Evolutionary conservation across 2,888 invertebrate species (phyloP), one percentile per base, ranked within the genome.

Genomic region (Parnassius mnemosyne): DNA sequence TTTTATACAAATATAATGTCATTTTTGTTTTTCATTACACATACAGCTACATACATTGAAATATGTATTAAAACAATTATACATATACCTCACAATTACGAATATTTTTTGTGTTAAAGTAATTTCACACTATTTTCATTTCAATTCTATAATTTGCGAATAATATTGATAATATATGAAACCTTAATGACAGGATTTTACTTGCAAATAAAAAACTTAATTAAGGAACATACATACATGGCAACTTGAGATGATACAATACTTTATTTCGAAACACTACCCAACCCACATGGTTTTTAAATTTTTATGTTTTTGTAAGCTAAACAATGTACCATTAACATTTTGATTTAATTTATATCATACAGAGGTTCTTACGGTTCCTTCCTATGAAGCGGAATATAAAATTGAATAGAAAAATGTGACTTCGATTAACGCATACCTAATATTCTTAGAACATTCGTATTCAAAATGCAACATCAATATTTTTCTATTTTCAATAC

Each of bases 1-100:
- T 85, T 88, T 87, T 85, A 85, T 88, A 89, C 85, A 89, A 87
- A 88, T 88, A 86, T 87, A 86, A 87, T 87, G 87, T 88, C 83
- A 87, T 86, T 87, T 85, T 78, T 81, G 72, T 81, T 83, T 83
- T 80, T 78, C 76, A 78, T 78, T 84, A 81, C 75, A 82, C 78
- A 81, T 80, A 84, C 80, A 84, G 77, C 75, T 80, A 75, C 77
- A 78, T 74, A 71, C 66, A 66, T 50, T 79, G 73, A 76, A 74
- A 78, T 81, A 80, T 79, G 80, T 80, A 34, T 80, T 77, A 75
- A 82, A 85, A 86, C 79, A 80, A 80, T 76, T 81, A 78, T 73
- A 75, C 75, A 77, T 70, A 76, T 62, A 66, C 47, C 50, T 49
- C 13, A n/a, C n/a, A 9, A 13, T 49, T 49, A 44, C 57, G 44